Percentiles rank a stretch among this genome's conserved stretches.
phyloP scores from a whole-genome alignment of 2,113 vertebrate species.

The Chlamydotis undulata region DNA sequence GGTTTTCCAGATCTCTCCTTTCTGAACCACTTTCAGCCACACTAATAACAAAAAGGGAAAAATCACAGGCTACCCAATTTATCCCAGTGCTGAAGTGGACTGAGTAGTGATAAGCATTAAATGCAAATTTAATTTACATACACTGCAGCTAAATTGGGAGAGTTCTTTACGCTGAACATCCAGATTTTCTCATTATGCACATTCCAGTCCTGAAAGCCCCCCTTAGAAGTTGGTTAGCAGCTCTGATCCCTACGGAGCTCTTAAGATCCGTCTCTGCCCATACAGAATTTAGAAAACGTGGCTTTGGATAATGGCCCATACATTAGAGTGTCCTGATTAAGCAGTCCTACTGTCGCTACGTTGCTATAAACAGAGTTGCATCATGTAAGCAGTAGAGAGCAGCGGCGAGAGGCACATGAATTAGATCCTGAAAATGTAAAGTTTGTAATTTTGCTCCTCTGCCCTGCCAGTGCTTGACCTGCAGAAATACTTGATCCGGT shows the following conservation, averaged over 20 bases:
- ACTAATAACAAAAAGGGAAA: background rate
- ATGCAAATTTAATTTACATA: background rate
- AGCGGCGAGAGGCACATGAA: background rate
- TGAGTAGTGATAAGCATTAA: background rate
- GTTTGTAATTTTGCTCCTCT: background rate
- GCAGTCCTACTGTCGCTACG: background rate
- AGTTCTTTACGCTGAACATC: background rate
- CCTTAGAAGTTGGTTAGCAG: background rate
- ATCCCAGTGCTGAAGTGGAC: background rate
- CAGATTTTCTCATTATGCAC: slow-evolving; percentile 9
- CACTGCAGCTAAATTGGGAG: background rate
- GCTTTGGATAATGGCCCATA: background rate
- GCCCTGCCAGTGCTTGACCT: background rate
- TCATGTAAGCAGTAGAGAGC: background rate
- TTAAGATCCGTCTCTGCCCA: background rate
- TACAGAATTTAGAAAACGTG: slow-evolving; percentile 22
- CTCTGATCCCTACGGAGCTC: background rate
- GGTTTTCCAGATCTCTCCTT: background rate
- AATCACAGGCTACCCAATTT: background rate
- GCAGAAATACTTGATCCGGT: background rate
- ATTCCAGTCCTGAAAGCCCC: background rate
- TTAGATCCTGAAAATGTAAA: background rate
- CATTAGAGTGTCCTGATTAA: background rate
- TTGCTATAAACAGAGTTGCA: background rate
- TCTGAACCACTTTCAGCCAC: background rate